A percentile compares a stretch with the other conserved stretches of the same genome.
Evolutionary conservation across 2,797 vertebrate genomes (phyloP).

Genomic region (Intellagama lesueurii): DNA sequence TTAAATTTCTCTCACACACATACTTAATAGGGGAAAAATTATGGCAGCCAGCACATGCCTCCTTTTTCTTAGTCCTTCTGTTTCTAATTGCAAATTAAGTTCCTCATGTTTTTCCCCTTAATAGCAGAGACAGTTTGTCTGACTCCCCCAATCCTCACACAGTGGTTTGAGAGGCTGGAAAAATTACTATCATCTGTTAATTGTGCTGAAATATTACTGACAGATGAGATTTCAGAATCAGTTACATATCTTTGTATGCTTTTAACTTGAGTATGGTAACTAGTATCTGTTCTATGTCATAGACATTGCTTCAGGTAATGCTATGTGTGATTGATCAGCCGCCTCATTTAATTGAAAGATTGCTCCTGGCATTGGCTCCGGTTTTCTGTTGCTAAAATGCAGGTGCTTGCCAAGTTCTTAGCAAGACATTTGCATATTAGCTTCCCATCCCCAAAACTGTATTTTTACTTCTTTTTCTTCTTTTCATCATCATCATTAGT

Average conservation of each 20-base stretch:
- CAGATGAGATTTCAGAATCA: not conserved
- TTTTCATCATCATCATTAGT: fast-evolving
- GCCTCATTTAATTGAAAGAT: not conserved
- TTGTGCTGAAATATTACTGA: not conserved
- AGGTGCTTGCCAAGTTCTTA: not conserved
- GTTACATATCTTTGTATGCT: not conserved
- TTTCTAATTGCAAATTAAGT: conserved; percentile 4
- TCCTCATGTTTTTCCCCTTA: not conserved
- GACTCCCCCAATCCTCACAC: not conserved
- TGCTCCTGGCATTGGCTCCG: not conserved
- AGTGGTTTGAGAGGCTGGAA: not conserved
- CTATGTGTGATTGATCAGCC: conserved; percentile 42
- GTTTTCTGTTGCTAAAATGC: conserved; percentile 5
- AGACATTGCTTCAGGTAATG: conserved; percentile 58
- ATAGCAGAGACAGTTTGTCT: conserved; percentile 1
- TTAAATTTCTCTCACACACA: conserved; percentile 28
- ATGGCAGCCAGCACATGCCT: not conserved
- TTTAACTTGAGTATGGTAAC: conserved; percentile 28
- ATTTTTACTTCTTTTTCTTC: not conserved
- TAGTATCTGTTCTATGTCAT: conserved; percentile 62
- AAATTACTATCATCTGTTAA: conserved; percentile 12
- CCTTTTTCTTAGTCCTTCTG: conserved; percentile 21
- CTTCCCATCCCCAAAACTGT: conserved; percentile 7
- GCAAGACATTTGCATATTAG: conserved; percentile 2
- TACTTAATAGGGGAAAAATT: conserved; percentile 34